phyloP scores from a whole-genome alignment of 2,888 invertebrate species.

The Scrobipalpa atriplicella region DNA sequence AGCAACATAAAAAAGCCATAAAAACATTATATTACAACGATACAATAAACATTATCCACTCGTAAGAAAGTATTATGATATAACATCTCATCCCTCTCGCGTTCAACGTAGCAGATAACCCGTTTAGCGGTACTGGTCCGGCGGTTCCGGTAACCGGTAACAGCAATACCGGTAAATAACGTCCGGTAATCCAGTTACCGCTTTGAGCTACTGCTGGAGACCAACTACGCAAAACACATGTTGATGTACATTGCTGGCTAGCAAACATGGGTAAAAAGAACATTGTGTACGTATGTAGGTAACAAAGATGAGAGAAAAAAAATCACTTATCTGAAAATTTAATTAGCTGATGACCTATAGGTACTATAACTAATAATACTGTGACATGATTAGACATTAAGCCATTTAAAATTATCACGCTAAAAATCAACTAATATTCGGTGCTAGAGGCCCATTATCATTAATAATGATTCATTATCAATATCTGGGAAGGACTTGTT shows the following conservation, averaged over 20 bases:
- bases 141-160: not conserved
- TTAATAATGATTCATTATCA: too few species aligned
- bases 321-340: too few species aligned
- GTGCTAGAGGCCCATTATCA: too few species aligned
- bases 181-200: slow-evolving; percentile 8
- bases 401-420: too few species aligned
- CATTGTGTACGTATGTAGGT: too few species aligned
- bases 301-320: too few species aligned
- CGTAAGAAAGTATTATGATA: not conserved
- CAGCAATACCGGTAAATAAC: slow-evolving; percentile 9
- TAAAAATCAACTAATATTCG: too few species aligned
- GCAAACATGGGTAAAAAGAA: not conserved
- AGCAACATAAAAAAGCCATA: not conserved
- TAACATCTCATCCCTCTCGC: not conserved
- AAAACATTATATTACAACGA: not conserved
- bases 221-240: not conserved
- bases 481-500: too few species aligned
- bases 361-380: too few species aligned
- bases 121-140: not conserved
- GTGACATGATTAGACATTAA: too few species aligned
- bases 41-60: not conserved
- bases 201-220: not conserved
- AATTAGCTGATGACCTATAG: too few species aligned
- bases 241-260: not conserved
- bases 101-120: slow-evolving; percentile 6